Percentiles rank a stretch among this genome's conserved stretches.
These are phyloP conservation scores for Montipora foliosa DNA, from an alignment of 64 coral and sea anemone species.

Conservation along the genomic window DNA sequence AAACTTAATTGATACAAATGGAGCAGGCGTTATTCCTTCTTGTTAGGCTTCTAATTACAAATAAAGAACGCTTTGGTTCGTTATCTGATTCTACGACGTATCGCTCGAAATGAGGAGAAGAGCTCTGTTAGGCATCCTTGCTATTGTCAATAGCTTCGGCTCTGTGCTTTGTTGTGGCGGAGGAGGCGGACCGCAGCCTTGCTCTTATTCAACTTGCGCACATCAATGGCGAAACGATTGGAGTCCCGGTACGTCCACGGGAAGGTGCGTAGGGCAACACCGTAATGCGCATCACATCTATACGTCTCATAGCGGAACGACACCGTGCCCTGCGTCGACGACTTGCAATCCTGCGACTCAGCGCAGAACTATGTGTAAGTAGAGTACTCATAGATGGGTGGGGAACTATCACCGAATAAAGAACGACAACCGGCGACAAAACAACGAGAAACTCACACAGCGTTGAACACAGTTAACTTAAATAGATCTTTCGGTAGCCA, in stretches of 20 bases:
- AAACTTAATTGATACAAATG: not conserved
- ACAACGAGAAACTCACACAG: not conserved
- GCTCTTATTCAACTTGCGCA: slow-evolving; percentile 1
- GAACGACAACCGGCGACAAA: not conserved
- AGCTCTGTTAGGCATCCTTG: not conserved
- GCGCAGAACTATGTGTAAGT: slow-evolving; percentile 22
- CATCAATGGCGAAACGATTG: slow-evolving; percentile 38
- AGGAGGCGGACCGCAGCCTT: not conserved
- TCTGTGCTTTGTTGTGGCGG: not conserved
- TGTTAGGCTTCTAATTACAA: not conserved
- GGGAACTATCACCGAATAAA: too few relatives aligned
- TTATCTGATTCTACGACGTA: not conserved
- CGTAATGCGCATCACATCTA: not conserved
- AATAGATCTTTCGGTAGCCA: too few relatives aligned
- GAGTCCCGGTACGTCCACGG: slow-evolving; percentile 13
- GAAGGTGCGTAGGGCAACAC: not conserved
- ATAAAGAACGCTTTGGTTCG: not conserved
- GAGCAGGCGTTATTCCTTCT: not conserved
- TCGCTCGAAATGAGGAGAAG: not conserved
- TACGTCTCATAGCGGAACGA: not conserved
- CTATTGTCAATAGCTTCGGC: not conserved
- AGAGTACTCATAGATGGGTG: not conserved
- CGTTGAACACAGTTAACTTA: not conserved
- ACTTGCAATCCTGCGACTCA: not conserved
- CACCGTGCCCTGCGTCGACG: not conserved